Evolutionary conservation across 2,888 invertebrate species (phyloP), one percentile per base, ranked within the genome.

Genomic region (Schrankia costaestrigalis): DNA sequence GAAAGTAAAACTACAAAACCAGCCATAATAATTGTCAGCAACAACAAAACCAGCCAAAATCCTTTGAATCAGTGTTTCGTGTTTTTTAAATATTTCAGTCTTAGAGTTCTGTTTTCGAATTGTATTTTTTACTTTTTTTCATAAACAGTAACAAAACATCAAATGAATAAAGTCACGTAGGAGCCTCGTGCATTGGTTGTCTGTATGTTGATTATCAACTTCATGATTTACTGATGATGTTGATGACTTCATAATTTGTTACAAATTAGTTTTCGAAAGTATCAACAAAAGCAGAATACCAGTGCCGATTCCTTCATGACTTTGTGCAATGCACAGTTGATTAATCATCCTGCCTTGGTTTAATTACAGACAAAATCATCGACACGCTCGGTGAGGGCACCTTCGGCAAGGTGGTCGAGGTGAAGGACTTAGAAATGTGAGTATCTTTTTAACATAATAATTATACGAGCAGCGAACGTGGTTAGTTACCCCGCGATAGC

Each of bases 341-440:
- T 59, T 83, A 78, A 86, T 71, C 45, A 34, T 38, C 36, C 57
- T 70, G 67, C 56, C 60, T 85, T 87, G 90, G 87, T 91, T 91
- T 89, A 80, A 89, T 95, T 94, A 78, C 96, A 99, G 99, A 98
- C 94, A 97, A 97, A 92, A 95, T 99, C 90, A 92, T 97, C 90
- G 93, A 95, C 89, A 99, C 99, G 71, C 94, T 99, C 78, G 99
- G 99, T 71, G 99, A 99, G 91, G 99, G 99, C 80, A 99, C 99
- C 68, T 99, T 99, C 93, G 99, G 99, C 84, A 98, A 99, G 92
- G 99, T 99, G 78, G 98, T 99, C 78, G 96, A 98, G 92, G 98
- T 98, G 88, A 96, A 96, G 90, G 98, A 98, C 90, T 90, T 95
- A 79, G 94, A 96, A 90, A 95, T 94, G 97, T 97, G 89, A 93